A percentile compares a stretch with the other conserved stretches of the same genome.
phyloP scores from a whole-genome alignment of 2,113 vertebrate genomes.

The Sinocyclocheilus rhinocerous region DNA sequence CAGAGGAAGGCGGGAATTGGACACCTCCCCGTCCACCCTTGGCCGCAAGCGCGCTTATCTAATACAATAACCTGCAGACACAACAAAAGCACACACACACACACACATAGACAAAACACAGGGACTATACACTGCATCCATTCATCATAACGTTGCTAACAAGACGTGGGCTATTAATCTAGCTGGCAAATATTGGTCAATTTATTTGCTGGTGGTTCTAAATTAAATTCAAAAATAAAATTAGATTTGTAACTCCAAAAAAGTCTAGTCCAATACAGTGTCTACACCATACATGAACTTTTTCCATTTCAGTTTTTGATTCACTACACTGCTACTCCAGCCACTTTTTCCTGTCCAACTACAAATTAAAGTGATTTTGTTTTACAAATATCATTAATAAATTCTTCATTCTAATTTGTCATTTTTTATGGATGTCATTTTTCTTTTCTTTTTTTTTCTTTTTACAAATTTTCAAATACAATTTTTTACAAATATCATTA shows the following conservation, averaged over 20 bases:
- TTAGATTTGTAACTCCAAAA: neutral
- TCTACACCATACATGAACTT: neutral
- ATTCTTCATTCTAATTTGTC: too few species aligned
- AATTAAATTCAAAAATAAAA: neutral
- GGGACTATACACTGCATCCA: slow-evolving; percentile 8
- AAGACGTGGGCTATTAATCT: slow-evolving; percentile 42
- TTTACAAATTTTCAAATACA: too few species aligned
- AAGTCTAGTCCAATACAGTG: neutral
- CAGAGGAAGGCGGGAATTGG: slow-evolving; percentile 18
- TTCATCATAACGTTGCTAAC: slow-evolving; percentile 32
- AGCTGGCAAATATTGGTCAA: slow-evolving; percentile 39
- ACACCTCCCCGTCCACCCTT: slow-evolving; percentile 38
- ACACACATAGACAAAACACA: slow-evolving; percentile 20
- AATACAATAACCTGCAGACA: slow-evolving; percentile 35
- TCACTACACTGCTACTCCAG: neutral
- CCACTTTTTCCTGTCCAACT: neutral
- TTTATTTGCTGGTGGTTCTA: slow-evolving; percentile 8
- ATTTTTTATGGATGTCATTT: too few species aligned
- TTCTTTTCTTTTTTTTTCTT: too few species aligned
- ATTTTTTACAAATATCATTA: neutral
- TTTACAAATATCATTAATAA: neutral
- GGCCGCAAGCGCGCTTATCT: neutral
- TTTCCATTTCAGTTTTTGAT: neutral
- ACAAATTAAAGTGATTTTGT: neutral
- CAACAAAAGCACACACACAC: slow-evolving; percentile 15